phyloP scores from a whole-genome alignment of 2,888 invertebrate species.

The Limnephilus marmoratus region DNA sequence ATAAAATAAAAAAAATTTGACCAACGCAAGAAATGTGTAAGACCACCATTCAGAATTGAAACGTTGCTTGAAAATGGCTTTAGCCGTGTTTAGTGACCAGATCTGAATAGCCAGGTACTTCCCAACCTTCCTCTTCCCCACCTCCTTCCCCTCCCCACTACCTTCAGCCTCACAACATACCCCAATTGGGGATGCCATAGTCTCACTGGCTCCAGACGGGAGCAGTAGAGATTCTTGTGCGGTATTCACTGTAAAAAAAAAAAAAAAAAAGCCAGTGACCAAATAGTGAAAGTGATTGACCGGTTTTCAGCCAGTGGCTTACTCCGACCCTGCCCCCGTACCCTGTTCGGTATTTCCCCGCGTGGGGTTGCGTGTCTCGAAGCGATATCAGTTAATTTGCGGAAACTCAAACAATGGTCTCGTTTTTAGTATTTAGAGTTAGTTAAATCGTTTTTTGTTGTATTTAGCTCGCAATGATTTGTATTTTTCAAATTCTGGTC shows the following conservation, averaged over 20 bases:
- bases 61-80: no score
- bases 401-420: slow-evolving; percentile 58
- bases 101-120: no score
- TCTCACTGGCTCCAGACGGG: no score
- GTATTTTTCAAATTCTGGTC: slow-evolving; percentile 25
- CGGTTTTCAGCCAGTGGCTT: not conserved
- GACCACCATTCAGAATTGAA: no score
- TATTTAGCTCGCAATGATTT: slow-evolving; percentile 8
- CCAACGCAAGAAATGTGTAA: not conserved
- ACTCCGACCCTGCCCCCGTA: not conserved
- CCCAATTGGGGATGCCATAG: no score
- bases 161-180: no score
- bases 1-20: not conserved
- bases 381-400: slow-evolving; percentile 60
- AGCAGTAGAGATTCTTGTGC: no score
- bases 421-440: slow-evolving; percentile 48
- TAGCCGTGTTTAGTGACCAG: no score
- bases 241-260: no score
- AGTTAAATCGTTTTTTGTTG: slow-evolving; percentile 52
- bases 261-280: slow-evolving; percentile 5
- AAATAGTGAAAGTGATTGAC: slow-evolving; percentile 9
- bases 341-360: not conserved
- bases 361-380: slow-evolving; percentile 54
- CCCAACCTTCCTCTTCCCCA: no score
- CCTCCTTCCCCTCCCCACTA: no score